Evolutionary conservation across 2,797 vertebrate genomes (phyloP), one percentile per base, ranked within the genome.

Genomic region (Cygnus olor): DNA sequence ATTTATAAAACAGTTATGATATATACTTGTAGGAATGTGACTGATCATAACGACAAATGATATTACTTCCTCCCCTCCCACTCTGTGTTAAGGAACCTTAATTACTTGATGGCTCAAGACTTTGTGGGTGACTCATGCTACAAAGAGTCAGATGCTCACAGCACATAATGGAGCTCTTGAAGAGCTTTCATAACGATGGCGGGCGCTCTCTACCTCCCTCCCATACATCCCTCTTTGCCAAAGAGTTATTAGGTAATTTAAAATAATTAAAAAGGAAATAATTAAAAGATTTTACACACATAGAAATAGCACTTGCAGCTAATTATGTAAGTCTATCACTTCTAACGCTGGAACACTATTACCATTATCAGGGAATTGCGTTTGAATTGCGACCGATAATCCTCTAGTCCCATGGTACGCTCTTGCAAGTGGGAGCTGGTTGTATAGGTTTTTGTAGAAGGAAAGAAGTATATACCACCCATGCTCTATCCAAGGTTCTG

Each of bases 101-200:
- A 98, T 98, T 98, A 98, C 97, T 97, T 95, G 96, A 97, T 94
- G 97, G 97, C 97, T 97, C 95, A 97, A 98, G 97, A 97, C 97
- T 97, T 97, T 95, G 96, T 96, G 95, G 92, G 95, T 98, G 97
- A 98, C 96, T 98, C 97, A 98, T 96, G 93, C 89, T 96, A 78
- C 85, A 95, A 94, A 85, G 80, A 95, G 63, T 82, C 80, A 89
- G 93, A 96, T 87, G 88, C 93, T 95, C 72, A 24, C 36, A 96
- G 93, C 64, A 42, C 73, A 86, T 96, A 97, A 96, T 95, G 91
- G 93, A 94, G 51, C 83, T 92, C 93, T 90, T 89, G 88, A 96
- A 96, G 95, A 94, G 78, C 91, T 94, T 96, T 96, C 86, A 71
- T 88, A 94, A 93, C 2, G 81, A 82, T 91, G 91, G 92, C 0